Conservation (phyloP, 2,113 vertebrate species). For the Nesoenas mayeri region DNA sequence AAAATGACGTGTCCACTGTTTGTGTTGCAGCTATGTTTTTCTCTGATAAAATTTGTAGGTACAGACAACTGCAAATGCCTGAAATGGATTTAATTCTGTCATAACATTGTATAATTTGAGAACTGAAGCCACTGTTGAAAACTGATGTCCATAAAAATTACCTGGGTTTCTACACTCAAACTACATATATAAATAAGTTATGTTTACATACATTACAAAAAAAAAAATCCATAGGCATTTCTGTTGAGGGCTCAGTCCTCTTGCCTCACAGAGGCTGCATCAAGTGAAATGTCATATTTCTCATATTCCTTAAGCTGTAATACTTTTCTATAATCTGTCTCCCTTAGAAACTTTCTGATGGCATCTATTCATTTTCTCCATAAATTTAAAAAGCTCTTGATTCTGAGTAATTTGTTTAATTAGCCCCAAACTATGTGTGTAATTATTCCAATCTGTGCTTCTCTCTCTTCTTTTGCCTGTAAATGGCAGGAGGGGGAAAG, state of each 20-base stretch:
- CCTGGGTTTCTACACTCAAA: background rate
- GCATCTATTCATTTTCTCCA: conserved; percentile 69
- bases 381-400: conserved; percentile 66
- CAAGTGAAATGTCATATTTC: background rate
- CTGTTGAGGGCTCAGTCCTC: background rate
- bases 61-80: background rate
- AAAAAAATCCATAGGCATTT: background rate
- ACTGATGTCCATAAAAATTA: background rate
- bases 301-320: conserved; percentile 58
- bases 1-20: background rate
- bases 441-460: conserved; percentile 80
- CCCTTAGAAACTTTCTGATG: conserved; percentile 69
- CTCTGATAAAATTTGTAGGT: background rate
- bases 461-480: conserved; percentile 57
- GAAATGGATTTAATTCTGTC: background rate
- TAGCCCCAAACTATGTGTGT: conserved; percentile 65
- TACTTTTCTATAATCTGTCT: conserved; percentile 74
- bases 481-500: conserved; percentile 63
- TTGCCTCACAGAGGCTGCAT: background rate
- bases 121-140: background rate
- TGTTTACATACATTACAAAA: background rate
- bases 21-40: background rate
- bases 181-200: background rate
- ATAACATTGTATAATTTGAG: background rate
- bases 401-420: conserved; percentile 78